Percentiles rank a stretch among this genome's conserved stretches.
phyloP scores from a whole-genome alignment of 2,797 vertebrate species.

The Urocyon cinereoargenteus region DNA sequence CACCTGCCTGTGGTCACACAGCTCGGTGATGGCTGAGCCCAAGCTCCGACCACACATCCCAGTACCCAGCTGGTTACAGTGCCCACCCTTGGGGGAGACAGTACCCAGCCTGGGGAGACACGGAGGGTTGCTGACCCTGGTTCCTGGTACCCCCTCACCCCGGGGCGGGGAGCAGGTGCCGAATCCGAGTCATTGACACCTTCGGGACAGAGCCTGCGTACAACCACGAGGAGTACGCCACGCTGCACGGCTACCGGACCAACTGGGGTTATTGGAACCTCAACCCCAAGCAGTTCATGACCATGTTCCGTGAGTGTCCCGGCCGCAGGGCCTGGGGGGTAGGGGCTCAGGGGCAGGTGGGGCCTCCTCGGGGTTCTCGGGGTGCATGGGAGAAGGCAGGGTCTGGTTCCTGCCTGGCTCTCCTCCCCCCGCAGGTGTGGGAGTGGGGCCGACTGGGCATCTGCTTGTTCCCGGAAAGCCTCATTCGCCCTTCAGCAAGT shows the following conservation, averaged over 20 bases:
- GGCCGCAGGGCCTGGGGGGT: rapidly evolving
- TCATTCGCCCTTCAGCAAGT: neutral
- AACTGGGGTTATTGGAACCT: conserved; percentile 99
- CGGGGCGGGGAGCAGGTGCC: conserved; percentile 90
- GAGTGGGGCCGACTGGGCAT: rapidly evolving
- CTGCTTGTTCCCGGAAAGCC: neutral
- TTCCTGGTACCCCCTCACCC: neutral
- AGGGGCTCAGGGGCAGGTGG: neutral
- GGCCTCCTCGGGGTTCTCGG: neutral
- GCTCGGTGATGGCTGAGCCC: rapidly evolving
- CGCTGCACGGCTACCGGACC: conserved; percentile 94
- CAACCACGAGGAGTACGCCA: conserved; percentile 98
- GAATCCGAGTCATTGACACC: conserved; percentile 96
- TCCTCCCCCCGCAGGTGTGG: neutral
- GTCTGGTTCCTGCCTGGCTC: neutral
- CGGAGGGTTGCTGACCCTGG: neutral
- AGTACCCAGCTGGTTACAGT: rapidly evolving
- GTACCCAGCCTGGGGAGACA: neutral
- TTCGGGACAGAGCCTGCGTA: conserved; percentile 98
- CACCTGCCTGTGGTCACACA: neutral
- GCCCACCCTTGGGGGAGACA: rapidly evolving
- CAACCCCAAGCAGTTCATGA: conserved; percentile 97
- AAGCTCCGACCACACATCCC: neutral
- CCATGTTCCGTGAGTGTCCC: conserved; percentile 97
- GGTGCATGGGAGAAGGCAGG: neutral